A percentile compares a stretch with the other conserved stretches of the same genome.
These are phyloP conservation scores for Caranx melampygus DNA, from an alignment of 2,113 vertebrate genomes.

Conservation along the genomic window DNA sequence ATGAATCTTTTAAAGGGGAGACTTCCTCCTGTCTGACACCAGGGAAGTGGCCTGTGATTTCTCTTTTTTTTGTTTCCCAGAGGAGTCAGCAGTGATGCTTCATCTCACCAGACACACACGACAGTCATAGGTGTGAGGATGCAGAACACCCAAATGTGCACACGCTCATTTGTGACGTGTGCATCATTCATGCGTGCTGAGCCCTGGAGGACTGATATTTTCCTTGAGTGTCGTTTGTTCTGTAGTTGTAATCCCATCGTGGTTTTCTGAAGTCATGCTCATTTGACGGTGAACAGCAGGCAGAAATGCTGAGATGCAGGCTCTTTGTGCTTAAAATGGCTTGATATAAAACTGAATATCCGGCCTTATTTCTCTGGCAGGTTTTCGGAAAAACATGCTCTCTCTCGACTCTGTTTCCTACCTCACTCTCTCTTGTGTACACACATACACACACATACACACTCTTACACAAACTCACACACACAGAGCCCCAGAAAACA, in stretches of 20 bases:
- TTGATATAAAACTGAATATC: constrained; percentile 75
- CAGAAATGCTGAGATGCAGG: constrained; percentile 49
- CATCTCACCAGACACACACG: constrained; percentile 38
- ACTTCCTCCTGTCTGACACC: constrained; percentile 75
- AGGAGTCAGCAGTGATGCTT: constrained; percentile 34
- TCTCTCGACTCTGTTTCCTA: constrained; percentile 54
- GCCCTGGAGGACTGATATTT: constrained; percentile 39
- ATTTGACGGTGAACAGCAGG: constrained; percentile 60
- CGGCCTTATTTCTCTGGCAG: constrained; percentile 61
- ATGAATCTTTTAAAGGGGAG: constrained; percentile 80
- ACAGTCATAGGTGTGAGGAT: constrained; percentile 56
- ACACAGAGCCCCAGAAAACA: constrained; percentile 70
- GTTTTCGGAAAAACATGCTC: constrained; percentile 71
- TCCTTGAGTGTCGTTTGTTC: constrained; percentile 40
- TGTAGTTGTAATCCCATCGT: constrained; percentile 29
- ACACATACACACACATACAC: constrained; percentile 30
- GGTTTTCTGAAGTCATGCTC: constrained; percentile 59
- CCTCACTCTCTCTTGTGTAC: constrained; percentile 46
- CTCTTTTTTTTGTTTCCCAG: constrained; percentile 64
- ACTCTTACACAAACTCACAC: constrained; percentile 20
- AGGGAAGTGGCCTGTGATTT: constrained; percentile 72
- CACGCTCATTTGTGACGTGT: constrained; percentile 36
- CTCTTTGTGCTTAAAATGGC: constrained; percentile 59
- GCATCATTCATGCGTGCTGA: constrained; percentile 46
- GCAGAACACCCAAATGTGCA: constrained; percentile 34